Evolutionary conservation across 2,888 invertebrate species (phyloP).

Genomic region (Chloromyia formosa): DNA sequence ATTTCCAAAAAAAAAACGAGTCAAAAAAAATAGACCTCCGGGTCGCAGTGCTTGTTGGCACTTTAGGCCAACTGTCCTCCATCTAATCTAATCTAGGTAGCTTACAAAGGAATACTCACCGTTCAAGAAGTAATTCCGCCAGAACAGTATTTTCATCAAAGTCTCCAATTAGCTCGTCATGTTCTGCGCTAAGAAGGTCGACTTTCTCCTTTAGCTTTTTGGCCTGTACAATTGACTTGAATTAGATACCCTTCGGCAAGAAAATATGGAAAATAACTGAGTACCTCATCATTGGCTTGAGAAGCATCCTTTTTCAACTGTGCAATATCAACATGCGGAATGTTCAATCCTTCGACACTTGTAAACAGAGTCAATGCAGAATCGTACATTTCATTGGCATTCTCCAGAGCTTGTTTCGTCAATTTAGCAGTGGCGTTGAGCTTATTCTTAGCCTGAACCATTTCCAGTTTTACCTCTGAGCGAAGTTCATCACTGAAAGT

Average conservation of each 20-base stretch:
- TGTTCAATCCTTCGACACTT: constrained; percentile 78
- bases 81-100: too few species aligned
- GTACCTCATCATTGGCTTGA: constrained; percentile 73
- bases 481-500: constrained; percentile 72
- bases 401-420: constrained; percentile 77
- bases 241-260: not conserved
- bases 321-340: constrained; percentile 80
- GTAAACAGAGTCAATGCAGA: constrained; percentile 83
- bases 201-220: constrained; percentile 57
- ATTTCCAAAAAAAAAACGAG: too few species aligned
- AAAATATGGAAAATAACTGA: not conserved
- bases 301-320: constrained; percentile 74
- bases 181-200: constrained; percentile 55
- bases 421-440: constrained; percentile 74
- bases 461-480: constrained; percentile 70
- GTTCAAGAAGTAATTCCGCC: constrained; percentile 73
- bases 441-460: constrained; percentile 75
- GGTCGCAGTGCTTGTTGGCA: too few species aligned
- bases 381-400: constrained; percentile 81
- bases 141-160: constrained; percentile 73
- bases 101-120: too few species aligned
- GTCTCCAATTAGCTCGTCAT: constrained; percentile 69
- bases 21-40: too few species aligned
- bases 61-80: too few species aligned
- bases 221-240: constrained; percentile 52